Base-by-base conservation (phyloP, 1,140 invertebrate species). In the Hyposmocoma kahamanoa region DNA sequence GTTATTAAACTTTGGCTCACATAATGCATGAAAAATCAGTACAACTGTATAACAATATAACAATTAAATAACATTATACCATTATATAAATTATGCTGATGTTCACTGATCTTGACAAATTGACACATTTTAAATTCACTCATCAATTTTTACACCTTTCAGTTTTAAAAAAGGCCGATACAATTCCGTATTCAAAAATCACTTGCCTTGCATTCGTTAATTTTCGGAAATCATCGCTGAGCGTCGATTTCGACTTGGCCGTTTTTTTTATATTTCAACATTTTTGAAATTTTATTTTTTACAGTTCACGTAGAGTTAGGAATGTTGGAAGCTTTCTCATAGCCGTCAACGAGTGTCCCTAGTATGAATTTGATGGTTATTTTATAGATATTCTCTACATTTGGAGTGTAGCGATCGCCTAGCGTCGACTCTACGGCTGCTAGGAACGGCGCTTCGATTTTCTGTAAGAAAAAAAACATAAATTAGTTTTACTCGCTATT, bases 331-430 rank as follows among this genome's bases (percentile, higher is more conserved):
- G 71, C 72, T 42, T 91, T 90, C 59, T 95, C 91, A 82, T 90
- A 97, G 22, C 95, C 94, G 53, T 93, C 91, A 28, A 96, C 88
- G 42, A 97, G 85, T 1, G 95, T 96, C 70, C 96, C 91, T 67
- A 97, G 90, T 56, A 97, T 95, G 67, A 97, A 95, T 70, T 95
- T 95, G 67, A 97, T 97, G 47, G 95, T 95, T 56, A 95, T 91
- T 86, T 95, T 94, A 88, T 97, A 97, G 59, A 97, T 96, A 55
- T 89, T 92, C 70, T 96, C 95, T 52, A 97, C 95, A 84, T 97
- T 97, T 42, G 95, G 94, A 9, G 95, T 96, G 84, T 95, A 97
- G 21, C 95, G 89, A 62, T 97, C 95, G 0, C 94, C 94, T 15
- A 97, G 86, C 0, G 95, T 96, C 36, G 90, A 90, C 62, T 94